Percentiles rank a stretch among this genome's conserved stretches.
Evolutionary conservation across 53 echinoderm and acorn worm genomes (phyloP).

Genomic region (Zoroaster sp.): DNA sequence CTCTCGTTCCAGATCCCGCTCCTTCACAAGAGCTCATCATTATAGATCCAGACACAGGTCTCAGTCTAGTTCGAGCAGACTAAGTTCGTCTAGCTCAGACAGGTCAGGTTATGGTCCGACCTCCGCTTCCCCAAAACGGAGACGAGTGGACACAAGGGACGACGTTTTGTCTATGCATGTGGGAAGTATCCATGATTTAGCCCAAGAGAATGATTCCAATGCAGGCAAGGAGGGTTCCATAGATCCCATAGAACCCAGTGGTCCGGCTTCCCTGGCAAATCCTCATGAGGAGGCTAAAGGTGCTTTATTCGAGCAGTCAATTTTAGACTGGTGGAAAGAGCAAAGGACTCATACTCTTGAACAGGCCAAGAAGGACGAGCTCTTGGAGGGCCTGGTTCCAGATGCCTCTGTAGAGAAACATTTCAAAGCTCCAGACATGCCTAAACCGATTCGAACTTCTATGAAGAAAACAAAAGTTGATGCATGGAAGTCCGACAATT

Average conservation of each 20-base stretch:
- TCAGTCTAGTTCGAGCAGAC: conserved; percentile 7
- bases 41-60: neutral
- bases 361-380: conserved; percentile 34
- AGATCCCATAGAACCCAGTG: neutral
- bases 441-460: conserved; percentile 36
- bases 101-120: too few relatives aligned
- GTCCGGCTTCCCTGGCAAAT: neutral
- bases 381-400: conserved; percentile 29
- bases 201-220: neutral
- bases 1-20: neutral
- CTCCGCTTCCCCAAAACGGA: neutral
- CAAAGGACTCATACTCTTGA: conserved; percentile 43
- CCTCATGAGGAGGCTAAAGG: conserved; percentile 32
- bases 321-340: conserved; percentile 47
- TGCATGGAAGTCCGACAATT: conserved; percentile 61
- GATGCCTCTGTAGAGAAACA: conserved; percentile 27
- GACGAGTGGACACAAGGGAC: neutral
- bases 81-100: neutral
- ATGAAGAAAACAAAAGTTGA: conserved; percentile 22
- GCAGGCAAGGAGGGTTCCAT: neutral
- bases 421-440: conserved; percentile 55
- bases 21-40: neutral
- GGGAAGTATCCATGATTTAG: neutral
- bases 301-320: conserved; percentile 8
- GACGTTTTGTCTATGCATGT: conserved; percentile 15